Evolutionary conservation across 2,113 vertebrate species (phyloP).

Genomic region (Brienomyrus brachyistius): DNA sequence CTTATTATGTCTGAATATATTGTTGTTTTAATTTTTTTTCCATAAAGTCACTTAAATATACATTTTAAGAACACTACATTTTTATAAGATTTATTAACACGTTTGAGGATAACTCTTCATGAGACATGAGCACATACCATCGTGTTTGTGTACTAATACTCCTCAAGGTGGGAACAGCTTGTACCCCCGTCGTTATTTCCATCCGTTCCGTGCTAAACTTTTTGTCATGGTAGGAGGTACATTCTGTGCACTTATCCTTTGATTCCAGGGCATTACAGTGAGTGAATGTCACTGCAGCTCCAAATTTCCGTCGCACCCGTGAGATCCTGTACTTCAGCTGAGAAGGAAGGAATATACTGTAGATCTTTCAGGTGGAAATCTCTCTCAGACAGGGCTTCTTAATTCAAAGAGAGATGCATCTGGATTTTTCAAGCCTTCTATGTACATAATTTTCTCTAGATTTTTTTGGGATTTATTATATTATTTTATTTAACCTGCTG

Average conservation of each 20-base stretch:
- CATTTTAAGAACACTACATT: neutral
- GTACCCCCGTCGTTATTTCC: slow-evolving; percentile 62
- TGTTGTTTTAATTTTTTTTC: neutral
- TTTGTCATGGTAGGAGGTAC: slow-evolving; percentile 66
- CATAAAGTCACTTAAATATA: neutral
- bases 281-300: slow-evolving; percentile 57
- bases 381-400: neutral
- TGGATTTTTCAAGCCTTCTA: neutral
- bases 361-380: neutral
- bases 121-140: slow-evolving; percentile 57
- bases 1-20: neutral
- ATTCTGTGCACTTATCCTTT: slow-evolving; percentile 64
- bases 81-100: neutral
- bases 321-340: slow-evolving; percentile 73
- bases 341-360: slow-evolving; percentile 21
- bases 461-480: neutral
- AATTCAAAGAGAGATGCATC: neutral
- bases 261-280: slow-evolving; percentile 58
- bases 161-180: slow-evolving; percentile 55
- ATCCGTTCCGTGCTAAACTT: slow-evolving; percentile 68
- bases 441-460: neutral
- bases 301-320: slow-evolving; percentile 57
- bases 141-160: slow-evolving; percentile 70
- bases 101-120: neutral
- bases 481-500: neutral